Evolutionary conservation across 2,797 vertebrate genomes (phyloP).

Genomic region (Arctocebus calabarensis): DNA sequence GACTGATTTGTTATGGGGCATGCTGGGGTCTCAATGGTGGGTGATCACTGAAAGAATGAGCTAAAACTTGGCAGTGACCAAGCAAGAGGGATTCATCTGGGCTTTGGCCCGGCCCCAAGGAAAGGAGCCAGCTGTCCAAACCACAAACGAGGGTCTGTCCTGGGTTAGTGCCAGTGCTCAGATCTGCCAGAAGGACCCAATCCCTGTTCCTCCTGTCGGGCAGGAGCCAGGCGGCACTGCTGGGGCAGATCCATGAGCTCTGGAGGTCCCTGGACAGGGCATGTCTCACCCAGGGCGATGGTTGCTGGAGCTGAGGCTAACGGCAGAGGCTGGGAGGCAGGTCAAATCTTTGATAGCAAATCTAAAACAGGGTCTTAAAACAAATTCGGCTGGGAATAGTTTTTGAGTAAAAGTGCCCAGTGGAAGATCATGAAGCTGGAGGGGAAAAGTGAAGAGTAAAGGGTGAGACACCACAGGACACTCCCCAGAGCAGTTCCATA

Average conservation of each 20-base stretch:
- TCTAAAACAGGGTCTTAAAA: conserved; percentile 14
- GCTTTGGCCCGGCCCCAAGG: conserved; percentile 38
- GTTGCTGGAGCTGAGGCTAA: background rate
- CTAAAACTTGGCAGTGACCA: conserved; percentile 7
- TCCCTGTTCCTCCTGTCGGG: background rate
- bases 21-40: conserved; percentile 24
- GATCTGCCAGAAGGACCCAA: conserved; percentile 4
- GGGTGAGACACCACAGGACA: background rate
- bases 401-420: background rate
- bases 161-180: conserved; percentile 10
- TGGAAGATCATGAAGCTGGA: background rate
- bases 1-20: background rate
- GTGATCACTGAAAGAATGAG: conserved; percentile 46
- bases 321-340: background rate
- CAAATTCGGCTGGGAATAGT: background rate
- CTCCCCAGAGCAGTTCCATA: background rate
- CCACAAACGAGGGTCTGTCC: conserved; percentile 54
- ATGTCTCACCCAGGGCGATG: background rate
- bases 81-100: conserved; percentile 46
- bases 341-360: background rate
- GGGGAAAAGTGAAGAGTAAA: background rate
- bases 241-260: background rate
- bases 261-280: background rate
- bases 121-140: conserved; percentile 66
- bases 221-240: background rate